Conservation (phyloP, 2,888 invertebrate species). For the Tortrix viridana region DNA sequence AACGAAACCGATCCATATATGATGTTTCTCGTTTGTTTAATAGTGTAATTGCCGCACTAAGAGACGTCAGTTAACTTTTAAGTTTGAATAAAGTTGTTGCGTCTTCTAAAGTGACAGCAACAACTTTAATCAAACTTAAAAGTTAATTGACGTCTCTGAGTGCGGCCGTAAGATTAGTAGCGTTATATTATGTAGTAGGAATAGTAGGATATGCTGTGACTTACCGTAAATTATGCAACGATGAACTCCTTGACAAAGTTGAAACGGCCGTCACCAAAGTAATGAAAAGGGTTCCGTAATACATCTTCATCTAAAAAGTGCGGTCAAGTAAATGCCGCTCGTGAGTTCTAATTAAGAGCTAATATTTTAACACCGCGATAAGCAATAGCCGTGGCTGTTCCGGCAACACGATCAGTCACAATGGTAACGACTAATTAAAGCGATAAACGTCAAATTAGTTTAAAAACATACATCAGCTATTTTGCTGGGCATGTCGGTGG, state of each 20-base stretch:
- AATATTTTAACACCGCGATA: slow-evolving; percentile 17
- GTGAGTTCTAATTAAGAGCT: slow-evolving; percentile 18
- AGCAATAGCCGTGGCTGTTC: slow-evolving; percentile 20
- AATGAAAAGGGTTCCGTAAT: slow-evolving; percentile 5
- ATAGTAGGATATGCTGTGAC: background rate
- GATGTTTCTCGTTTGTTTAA: too few relatives aligned
- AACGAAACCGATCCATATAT: too few relatives aligned
- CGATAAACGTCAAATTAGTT: slow-evolving; percentile 46
- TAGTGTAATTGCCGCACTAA: too few relatives aligned
- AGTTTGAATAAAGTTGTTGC: too few relatives aligned
- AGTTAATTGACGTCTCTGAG: too few relatives aligned
- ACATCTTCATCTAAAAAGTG: slow-evolving; percentile 1
- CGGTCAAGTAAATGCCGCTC: background rate
- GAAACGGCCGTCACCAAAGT: slow-evolving; percentile 14
- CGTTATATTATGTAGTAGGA: too few relatives aligned
- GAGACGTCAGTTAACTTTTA: too few relatives aligned
- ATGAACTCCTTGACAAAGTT: slow-evolving; percentile 12
- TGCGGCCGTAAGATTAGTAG: too few relatives aligned
- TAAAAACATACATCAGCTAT: slow-evolving; percentile 40
- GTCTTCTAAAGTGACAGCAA: too few relatives aligned
- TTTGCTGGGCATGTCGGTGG: slow-evolving; percentile 26
- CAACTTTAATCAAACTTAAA: too few relatives aligned
- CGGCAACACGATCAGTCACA: slow-evolving; percentile 23
- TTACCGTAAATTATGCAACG: slow-evolving; percentile 22
- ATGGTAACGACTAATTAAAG: slow-evolving; percentile 42